phyloP scores from a whole-genome alignment of 1,140 invertebrate species.

The Drosophila biarmipes region DNA sequence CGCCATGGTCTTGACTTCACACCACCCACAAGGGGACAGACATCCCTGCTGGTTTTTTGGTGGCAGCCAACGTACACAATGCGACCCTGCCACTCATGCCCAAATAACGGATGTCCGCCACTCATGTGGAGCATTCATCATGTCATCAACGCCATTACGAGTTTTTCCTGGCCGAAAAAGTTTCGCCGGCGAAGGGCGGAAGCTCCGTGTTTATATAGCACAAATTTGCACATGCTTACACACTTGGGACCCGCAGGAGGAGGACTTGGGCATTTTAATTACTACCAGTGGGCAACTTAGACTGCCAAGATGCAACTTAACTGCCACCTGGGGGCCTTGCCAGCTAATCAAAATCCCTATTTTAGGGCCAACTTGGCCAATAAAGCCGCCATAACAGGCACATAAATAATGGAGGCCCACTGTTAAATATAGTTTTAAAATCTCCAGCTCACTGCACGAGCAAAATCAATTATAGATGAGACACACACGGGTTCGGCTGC shows the following conservation, averaged over 20 bases:
- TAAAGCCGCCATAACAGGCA: conserved; percentile 41
- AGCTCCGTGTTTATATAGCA: conserved; percentile 19
- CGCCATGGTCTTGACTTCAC: conserved; percentile 7
- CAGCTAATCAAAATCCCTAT: conserved; percentile 20
- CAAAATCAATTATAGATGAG: conserved; percentile 76
- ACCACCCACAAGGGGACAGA: not conserved
- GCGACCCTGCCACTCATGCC: conserved; percentile 27
- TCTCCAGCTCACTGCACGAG: conserved; percentile 20
- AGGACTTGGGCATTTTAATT: conserved; percentile 43
- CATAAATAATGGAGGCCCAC: conserved; percentile 59
- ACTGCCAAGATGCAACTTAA: conserved; percentile 39
- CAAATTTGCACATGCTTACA: conserved; percentile 26
- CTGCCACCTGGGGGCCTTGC: conserved; percentile 45
- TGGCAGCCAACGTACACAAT: conserved; percentile 33
- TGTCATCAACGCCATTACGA: conserved; percentile 62
- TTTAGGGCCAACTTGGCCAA: conserved; percentile 44
- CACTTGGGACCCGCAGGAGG: conserved; percentile 18
- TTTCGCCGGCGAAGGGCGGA: conserved; percentile 7
- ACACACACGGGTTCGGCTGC: conserved; percentile 56
- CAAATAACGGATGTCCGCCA: conserved; percentile 59
- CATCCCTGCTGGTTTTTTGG: conserved; percentile 1
- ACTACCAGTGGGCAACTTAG: conserved; percentile 23
- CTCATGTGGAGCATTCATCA: conserved; percentile 60
- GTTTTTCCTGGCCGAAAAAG: conserved; percentile 36
- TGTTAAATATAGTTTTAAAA: conserved; percentile 61